Conservation (phyloP, 2,113 vertebrate species). For the Pachycephala philippinensis region DNA sequence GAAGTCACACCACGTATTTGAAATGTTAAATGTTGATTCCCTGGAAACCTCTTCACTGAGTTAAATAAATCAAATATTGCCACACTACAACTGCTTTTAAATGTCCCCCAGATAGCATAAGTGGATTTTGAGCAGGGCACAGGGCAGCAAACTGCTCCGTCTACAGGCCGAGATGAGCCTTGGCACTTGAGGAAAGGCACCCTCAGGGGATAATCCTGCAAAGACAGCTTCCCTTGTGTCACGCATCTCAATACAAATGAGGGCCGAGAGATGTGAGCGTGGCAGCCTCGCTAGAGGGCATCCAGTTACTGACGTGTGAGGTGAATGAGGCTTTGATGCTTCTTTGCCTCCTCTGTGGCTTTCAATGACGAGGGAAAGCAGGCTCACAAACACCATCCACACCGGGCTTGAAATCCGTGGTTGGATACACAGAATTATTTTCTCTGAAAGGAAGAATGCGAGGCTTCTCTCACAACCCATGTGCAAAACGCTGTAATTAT, state of each 20-base stretch:
- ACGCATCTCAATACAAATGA: not conserved
- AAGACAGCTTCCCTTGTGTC: not conserved
- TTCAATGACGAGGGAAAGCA: not conserved
- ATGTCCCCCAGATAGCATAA: rapidly evolving
- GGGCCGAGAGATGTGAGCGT: rapidly evolving
- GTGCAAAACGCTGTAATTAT: slow-evolving; percentile 22
- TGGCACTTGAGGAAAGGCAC: not conserved
- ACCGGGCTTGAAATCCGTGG: not conserved
- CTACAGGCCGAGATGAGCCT: not conserved
- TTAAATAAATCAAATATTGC: not conserved
- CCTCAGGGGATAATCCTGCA: not conserved
- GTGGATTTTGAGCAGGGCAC: not conserved
- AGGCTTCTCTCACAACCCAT: not conserved
- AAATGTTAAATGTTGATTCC: not conserved
- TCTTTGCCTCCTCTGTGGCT: slow-evolving; percentile 1
- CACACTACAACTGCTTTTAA: not conserved
- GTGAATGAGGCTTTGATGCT: not conserved
- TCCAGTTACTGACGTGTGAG: not conserved
- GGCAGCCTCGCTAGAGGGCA: slow-evolving; percentile 59
- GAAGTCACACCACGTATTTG: not conserved
- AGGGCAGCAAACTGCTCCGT: not conserved
- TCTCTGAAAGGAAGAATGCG: not conserved
- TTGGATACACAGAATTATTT: not conserved
- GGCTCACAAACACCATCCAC: not conserved
- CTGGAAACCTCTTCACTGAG: not conserved